Evolutionary conservation across 1,140 invertebrate genomes (phyloP).

Genomic region (Formica exsecta): DNA sequence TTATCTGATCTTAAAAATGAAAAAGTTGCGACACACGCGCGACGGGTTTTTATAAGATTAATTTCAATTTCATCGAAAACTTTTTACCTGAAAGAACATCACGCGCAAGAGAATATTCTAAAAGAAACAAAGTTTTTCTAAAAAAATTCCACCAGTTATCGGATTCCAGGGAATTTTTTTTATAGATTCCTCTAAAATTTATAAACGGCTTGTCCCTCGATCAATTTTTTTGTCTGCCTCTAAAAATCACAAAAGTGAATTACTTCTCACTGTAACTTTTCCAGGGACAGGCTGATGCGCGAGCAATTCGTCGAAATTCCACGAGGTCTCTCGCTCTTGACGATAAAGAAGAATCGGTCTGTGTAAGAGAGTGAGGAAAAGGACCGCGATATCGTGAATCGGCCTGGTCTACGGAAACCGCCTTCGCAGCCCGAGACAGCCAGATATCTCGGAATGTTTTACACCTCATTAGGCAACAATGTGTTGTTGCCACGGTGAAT

Average conservation of each 20-base stretch:
- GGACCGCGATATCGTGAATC: constrained; percentile 60
- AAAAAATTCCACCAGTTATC: not conserved
- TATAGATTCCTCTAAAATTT: not conserved
- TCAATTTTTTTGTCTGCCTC: not conserved
- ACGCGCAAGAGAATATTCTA: not conserved
- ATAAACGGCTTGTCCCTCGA: not conserved
- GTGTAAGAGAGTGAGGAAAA: constrained; percentile 35
- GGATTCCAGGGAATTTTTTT: not conserved
- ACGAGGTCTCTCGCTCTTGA: not conserved
- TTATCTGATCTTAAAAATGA: not conserved
- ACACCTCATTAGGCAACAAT: constrained; percentile 87
- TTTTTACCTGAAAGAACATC: not conserved
- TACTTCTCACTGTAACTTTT: not conserved
- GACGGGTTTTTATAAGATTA: not conserved
- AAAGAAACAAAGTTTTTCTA: constrained; percentile 2
- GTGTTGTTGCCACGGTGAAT: constrained; percentile 87
- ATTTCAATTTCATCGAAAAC: not conserved
- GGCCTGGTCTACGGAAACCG: constrained; percentile 64
- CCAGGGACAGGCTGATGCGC: no score
- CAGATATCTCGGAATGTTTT: constrained; percentile 86
- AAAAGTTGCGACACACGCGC: not conserved
- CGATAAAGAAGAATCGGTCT: constrained; percentile 20
- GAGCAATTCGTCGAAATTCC: not conserved
- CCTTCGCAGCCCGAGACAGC: constrained; percentile 77
- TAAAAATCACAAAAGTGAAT: not conserved